phyloP scores from a whole-genome alignment of 2,113 vertebrate genomes.

The Parus major region DNA sequence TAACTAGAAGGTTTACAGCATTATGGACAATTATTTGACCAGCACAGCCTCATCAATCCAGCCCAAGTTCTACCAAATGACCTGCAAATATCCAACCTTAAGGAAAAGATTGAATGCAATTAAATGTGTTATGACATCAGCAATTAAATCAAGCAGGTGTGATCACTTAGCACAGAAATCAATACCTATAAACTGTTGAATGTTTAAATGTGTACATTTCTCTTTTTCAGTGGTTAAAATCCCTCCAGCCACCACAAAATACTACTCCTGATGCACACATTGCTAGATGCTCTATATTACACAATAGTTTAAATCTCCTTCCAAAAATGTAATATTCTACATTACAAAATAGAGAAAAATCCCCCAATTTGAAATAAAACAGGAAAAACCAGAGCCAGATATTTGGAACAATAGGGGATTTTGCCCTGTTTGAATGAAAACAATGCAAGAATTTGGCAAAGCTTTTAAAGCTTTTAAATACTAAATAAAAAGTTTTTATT shows the following conservation, averaged over 20 bases:
- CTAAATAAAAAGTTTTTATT: neutral
- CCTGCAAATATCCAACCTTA: neutral
- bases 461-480: neutral
- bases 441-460: neutral
- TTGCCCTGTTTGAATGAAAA: neutral
- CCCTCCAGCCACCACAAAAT: neutral
- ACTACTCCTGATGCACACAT: neutral
- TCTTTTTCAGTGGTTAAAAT: neutral
- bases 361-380: neutral
- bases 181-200: neutral
- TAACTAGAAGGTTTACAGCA: conserved; percentile 71
- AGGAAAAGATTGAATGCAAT: neutral
- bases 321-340: neutral
- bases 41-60: neutral
- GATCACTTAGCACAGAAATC: neutral
- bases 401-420: neutral
- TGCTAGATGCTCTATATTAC: neutral
- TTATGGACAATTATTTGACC: conserved; percentile 47
- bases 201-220: neutral
- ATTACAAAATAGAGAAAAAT: neutral
- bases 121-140: neutral
- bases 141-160: neutral
- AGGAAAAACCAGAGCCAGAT: neutral
- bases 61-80: neutral
- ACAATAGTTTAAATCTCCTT: neutral